Conservation (phyloP, 2,888 invertebrate genomes). For the Cephus runcator region DNA sequence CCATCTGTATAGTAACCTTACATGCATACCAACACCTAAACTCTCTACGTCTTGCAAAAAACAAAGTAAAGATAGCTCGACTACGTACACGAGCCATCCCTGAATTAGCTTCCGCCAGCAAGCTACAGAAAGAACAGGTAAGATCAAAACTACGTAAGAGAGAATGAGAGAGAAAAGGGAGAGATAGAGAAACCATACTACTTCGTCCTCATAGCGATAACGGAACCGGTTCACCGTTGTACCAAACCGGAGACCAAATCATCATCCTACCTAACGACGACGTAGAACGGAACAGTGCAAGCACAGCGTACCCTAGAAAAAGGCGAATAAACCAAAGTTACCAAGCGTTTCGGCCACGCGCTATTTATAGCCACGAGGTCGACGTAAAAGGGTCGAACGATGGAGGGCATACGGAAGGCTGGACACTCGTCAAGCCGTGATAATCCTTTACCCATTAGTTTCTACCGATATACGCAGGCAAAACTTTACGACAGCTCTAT, state of each 20-base stretch:
- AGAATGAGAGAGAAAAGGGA: not conserved
- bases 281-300: not conserved
- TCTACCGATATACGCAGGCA: constrained; percentile 46
- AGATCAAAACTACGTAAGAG: not conserved
- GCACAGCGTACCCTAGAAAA: not conserved
- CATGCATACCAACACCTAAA: not conserved
- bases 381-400: constrained; percentile 1
- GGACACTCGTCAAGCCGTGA: constrained; percentile 53
- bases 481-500: constrained; percentile 37
- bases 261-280: not conserved
- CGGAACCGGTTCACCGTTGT: constrained; percentile 7
- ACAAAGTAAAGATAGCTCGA: not conserved
- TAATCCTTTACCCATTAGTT: constrained; percentile 56
- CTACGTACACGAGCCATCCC: not conserved
- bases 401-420: constrained; percentile 42
- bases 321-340: not conserved
- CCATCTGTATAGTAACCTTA: not conserved
- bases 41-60: not conserved
- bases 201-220: constrained; percentile 4
- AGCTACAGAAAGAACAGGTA: not conserved
- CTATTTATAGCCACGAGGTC: not conserved
- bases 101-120: not conserved
- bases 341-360: not conserved
- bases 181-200: not conserved
- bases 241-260: not conserved